Evolutionary conservation across 2,888 invertebrate genomes (phyloP), one percentile per base, ranked within the genome.

Genomic region (Drosophila tanythrix): DNA sequence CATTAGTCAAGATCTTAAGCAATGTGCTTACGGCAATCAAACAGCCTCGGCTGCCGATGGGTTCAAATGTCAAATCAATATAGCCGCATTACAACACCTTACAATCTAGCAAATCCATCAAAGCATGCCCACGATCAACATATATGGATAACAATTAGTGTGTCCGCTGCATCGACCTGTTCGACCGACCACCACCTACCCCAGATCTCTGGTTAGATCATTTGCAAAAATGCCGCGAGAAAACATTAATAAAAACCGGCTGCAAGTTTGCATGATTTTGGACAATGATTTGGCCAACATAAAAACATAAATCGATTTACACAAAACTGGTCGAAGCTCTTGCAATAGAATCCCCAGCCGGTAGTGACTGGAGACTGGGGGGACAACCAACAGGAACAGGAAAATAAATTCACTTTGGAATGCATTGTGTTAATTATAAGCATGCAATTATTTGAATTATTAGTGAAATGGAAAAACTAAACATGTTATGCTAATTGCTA

Each of bases 61-160:
- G 88, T 68, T 88, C 86, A 85, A 72, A 74, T 77, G 84, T 81
- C 81, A 88, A 85, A 75, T 71, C 76, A 79, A 81, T 76, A 79
- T 69, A 74, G 58, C 36, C 40, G 58, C 46, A 71, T 80, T 86
- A 56, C 84, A 77, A 71, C 74, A 76, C 43, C 38, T 29, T 43
- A 7, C 36, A 69, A 52, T 38, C 21, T 31, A 43, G 11, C 27
- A 55, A 48, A 77, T 70, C 50, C 50, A 59, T 62, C 71, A 79
- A 59, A 43, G 36, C 21, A 33, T 59, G 57, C 36, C 52, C 57
- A 61, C 60, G 15, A 57, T 40, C 50, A 68, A 57, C 76, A 52
- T 76, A 46, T 25, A 38, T 29, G 31, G 35, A 58, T 71, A 73
- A 73, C 79, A 82, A 81, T 74, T 69, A 68, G 21, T 79, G 62